Evolutionary conservation across 2,797 vertebrate genomes (phyloP).

Genomic region (Brotula barbata): DNA sequence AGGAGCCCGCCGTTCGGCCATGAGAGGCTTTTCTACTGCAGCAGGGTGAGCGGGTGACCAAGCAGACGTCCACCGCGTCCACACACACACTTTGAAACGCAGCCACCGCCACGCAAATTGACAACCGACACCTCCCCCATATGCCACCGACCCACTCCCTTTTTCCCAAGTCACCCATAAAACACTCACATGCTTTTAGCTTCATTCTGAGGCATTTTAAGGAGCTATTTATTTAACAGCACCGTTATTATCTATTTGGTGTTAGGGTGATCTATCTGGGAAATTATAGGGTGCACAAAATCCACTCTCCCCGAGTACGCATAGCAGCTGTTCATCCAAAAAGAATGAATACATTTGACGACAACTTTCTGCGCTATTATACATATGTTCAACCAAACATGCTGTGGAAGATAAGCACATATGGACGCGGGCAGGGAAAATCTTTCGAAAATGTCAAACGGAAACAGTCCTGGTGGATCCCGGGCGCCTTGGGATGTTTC

Average conservation of each 20-base stretch:
- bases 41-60: slow-evolving; percentile 61
- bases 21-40: slow-evolving; percentile 57
- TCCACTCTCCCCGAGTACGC: too few relatives aligned
- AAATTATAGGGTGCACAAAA: slow-evolving; percentile 47
- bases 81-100: slow-evolving; percentile 10
- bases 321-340: slow-evolving; percentile 56
- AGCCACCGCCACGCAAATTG: slow-evolving; percentile 48
- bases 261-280: slow-evolving; percentile 41
- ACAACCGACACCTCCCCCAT: slow-evolving; percentile 27
- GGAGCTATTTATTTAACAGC: slow-evolving; percentile 66
- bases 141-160: slow-evolving; percentile 23
- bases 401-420: slow-evolving; percentile 28
- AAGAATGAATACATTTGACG: background rate
- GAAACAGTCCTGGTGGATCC: slow-evolving; percentile 19
- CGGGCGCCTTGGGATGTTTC: slow-evolving; percentile 39
- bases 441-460: slow-evolving; percentile 39
- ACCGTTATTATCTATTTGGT: slow-evolving; percentile 68
- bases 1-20: slow-evolving; percentile 53
- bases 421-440: slow-evolving; percentile 15
- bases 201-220: slow-evolving; percentile 62
- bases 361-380: too few relatives aligned
- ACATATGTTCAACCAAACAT: slow-evolving; percentile 50
- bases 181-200: slow-evolving; percentile 59
- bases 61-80: slow-evolving; percentile 47
- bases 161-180: slow-evolving; percentile 58